A percentile compares a stretch with the other conserved stretches of the same genome.
phyloP scores from a whole-genome alignment of 2,888 invertebrate species.

The Pyrgus malvae region DNA sequence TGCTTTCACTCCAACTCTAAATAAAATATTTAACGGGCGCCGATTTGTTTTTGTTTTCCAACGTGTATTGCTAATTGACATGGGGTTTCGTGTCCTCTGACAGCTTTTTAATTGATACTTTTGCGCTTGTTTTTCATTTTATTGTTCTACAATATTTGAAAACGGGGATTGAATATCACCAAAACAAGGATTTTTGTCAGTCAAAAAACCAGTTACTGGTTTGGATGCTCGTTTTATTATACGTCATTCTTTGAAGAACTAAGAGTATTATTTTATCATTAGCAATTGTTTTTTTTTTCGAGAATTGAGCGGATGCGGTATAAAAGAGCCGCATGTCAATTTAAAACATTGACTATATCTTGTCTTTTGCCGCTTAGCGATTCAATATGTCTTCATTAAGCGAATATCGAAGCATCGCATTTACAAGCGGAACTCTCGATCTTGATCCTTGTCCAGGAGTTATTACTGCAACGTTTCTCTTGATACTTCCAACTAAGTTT shows the following conservation, averaged over 20 bases:
- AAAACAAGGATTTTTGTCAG: slow-evolving; percentile 11
- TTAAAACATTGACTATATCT: slow-evolving; percentile 75
- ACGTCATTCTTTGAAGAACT: slow-evolving; percentile 13
- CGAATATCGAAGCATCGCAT: slow-evolving; percentile 74
- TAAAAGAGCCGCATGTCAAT: slow-evolving; percentile 74
- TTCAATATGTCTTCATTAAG: slow-evolving; percentile 82
- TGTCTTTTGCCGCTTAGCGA: slow-evolving; percentile 73
- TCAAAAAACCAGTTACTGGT: background rate
- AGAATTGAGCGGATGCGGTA: slow-evolving; percentile 27
- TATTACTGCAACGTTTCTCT: slow-evolving; percentile 56
- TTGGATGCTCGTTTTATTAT: slow-evolving; percentile 11
- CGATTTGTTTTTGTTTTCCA: slow-evolving; percentile 59
- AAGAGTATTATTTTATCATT: slow-evolving; percentile 28
- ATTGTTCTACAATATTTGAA: background rate
- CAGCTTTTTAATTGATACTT: slow-evolving; percentile 52
- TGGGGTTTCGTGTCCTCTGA: slow-evolving; percentile 56
- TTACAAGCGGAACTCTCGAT: slow-evolving; percentile 71
- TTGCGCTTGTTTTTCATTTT: slow-evolving; percentile 27
- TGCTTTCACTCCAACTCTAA: slow-evolving; percentile 51
- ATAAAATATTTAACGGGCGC: slow-evolving; percentile 68
- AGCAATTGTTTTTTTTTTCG: slow-evolving; percentile 27
- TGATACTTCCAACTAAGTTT: slow-evolving; percentile 43
- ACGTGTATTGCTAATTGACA: slow-evolving; percentile 69
- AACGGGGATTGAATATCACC: background rate
- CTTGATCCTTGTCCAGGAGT: slow-evolving; percentile 72